Evolutionary conservation across 2,888 invertebrate genomes (phyloP).

Genomic region (Pyrochroa serraticornis): DNA sequence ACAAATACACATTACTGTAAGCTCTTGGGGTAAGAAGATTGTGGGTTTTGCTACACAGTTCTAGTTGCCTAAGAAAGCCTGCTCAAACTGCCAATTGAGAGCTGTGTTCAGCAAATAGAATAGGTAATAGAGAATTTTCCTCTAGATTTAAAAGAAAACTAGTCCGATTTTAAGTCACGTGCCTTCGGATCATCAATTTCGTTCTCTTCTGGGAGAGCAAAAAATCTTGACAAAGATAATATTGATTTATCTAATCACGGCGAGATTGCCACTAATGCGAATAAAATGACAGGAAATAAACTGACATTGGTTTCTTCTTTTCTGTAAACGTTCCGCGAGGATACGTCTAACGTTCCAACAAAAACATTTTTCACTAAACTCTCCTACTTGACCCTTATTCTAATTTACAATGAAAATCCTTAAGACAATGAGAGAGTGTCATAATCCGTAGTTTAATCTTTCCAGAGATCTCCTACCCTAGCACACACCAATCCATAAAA

Average conservation of each 20-base stretch:
- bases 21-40: slow-evolving; percentile 29
- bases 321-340: no score
- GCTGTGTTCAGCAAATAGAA: slow-evolving; percentile 22
- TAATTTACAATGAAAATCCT: slow-evolving; percentile 7
- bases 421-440: slow-evolving; percentile 17
- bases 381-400: not conserved
- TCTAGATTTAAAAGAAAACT: slow-evolving; percentile 13
- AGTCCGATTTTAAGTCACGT: slow-evolving; percentile 19
- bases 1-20: slow-evolving; percentile 30
- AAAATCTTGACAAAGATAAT: slow-evolving; percentile 15
- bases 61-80: slow-evolving; percentile 22
- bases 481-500: slow-evolving; percentile 40
- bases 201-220: slow-evolving; percentile 14
- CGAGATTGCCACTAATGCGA: slow-evolving; percentile 20
- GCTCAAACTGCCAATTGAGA: slow-evolving; percentile 24
- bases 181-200: slow-evolving; percentile 20
- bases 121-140: slow-evolving; percentile 11
- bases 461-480: slow-evolving; percentile 34
- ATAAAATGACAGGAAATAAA: slow-evolving; percentile 21
- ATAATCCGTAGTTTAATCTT: slow-evolving; percentile 32
- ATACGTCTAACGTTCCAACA: slow-evolving; percentile 8
- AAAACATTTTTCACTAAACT: slow-evolving; percentile 2
- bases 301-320: slow-evolving; percentile 10
- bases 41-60: slow-evolving; percentile 26
- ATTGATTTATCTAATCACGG: slow-evolving; percentile 18